Evolutionary conservation across 1,140 invertebrate species (phyloP).

Genomic region (Trypoxylus dichotomus): DNA sequence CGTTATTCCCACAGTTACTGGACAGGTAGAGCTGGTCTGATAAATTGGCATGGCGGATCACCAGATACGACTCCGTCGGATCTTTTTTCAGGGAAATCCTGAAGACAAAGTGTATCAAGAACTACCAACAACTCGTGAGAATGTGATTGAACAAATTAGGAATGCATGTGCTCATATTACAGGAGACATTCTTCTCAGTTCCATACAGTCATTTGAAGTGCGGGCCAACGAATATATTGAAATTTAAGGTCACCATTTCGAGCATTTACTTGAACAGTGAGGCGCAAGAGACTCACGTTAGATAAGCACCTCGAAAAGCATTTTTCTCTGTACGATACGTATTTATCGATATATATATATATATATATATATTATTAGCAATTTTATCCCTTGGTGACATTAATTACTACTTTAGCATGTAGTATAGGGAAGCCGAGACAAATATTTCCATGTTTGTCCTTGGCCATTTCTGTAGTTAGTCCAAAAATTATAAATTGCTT

Average conservation of each 20-base stretch:
- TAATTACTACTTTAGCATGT: too few relatives aligned
- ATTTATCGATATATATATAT: too few relatives aligned
- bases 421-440: too few relatives aligned
- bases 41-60: constrained; percentile 18
- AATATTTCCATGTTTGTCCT: too few relatives aligned
- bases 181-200: not conserved
- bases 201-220: not conserved
- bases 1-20: not conserved
- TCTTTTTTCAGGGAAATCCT: not conserved
- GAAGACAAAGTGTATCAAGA: not conserved
- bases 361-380: too few relatives aligned
- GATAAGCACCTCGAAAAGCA: not conserved
- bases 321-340: too few relatives aligned
- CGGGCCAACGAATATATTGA: not conserved
- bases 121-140: constrained; percentile 22
- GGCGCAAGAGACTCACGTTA: not conserved
- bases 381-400: too few relatives aligned
- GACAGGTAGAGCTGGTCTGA: not conserved
- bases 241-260: constrained; percentile 5
- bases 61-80: not conserved
- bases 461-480: too few relatives aligned
- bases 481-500: too few relatives aligned
- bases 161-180: constrained; percentile 7
- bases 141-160: not conserved
- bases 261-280: constrained; percentile 12